These are phyloP conservation scores for Pentalonia nigronervosa DNA, from an alignment of 1,140 invertebrate species.

Conservation along the genomic window DNA sequence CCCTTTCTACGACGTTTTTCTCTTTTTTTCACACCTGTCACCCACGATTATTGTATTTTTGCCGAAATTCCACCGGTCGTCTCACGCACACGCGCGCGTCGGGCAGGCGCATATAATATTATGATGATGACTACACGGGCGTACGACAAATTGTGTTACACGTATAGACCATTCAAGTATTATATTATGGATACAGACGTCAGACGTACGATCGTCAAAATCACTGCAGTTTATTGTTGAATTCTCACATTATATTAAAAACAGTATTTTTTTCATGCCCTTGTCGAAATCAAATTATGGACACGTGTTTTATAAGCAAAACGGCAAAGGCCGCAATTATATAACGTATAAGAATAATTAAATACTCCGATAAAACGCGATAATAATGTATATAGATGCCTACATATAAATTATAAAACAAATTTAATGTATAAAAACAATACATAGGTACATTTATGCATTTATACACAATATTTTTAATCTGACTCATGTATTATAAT, in stretches of 20 bases:
- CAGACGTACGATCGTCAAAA: background rate
- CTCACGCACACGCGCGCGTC: background rate
- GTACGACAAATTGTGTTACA: conserved; percentile 6
- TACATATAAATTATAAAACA: too few species aligned
- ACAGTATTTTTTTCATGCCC: background rate
- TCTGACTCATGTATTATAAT: too few species aligned
- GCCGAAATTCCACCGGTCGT: conserved; percentile 2
- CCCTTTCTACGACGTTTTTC: background rate
- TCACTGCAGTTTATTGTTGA: background rate
- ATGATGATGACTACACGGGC: background rate
- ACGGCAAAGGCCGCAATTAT: background rate
- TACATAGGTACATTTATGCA: too few species aligned
- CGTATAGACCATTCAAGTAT: background rate
- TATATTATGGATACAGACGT: background rate
- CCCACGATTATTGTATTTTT: conserved; percentile 25
- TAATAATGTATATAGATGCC: too few species aligned
- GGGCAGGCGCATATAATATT: background rate
- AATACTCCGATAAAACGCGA: background rate
- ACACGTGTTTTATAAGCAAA: background rate
- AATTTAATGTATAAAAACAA: too few species aligned
- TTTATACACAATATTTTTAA: too few species aligned
- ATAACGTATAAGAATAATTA: background rate
- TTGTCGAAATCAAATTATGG: background rate
- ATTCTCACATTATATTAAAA: background rate
- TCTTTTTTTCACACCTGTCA: conserved; percentile 49